A percentile compares a stretch with the other conserved stretches of the same genome.
Evolutionary conservation across 2,113 vertebrate species (phyloP).

Genomic region (Cynoglossus semilaevis): DNA sequence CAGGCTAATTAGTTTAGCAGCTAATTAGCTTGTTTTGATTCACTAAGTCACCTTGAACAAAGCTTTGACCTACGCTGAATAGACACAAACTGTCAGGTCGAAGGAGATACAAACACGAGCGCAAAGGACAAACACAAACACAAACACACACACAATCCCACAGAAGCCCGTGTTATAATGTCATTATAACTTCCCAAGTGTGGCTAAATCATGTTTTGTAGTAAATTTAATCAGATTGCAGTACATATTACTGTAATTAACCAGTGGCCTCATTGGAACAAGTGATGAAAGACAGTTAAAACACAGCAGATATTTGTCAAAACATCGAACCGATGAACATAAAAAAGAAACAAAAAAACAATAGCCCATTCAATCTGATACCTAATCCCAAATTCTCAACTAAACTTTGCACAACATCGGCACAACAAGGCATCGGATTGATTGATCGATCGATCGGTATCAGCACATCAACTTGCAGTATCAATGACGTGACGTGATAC

Average conservation of each 20-base stretch:
- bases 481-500: too few species aligned
- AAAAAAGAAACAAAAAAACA: too few species aligned
- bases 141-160: not conserved
- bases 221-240: slow-evolving; percentile 39
- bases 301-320: too few species aligned
- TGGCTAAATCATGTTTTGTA: slow-evolving; percentile 38
- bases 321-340: too few species aligned
- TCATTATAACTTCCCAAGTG: slow-evolving; percentile 26
- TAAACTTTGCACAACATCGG: too few species aligned
- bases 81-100: slow-evolving; percentile 32
- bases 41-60: slow-evolving; percentile 67
- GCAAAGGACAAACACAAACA: not conserved
- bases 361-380: too few species aligned
- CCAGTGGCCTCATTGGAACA: slow-evolving; percentile 34
- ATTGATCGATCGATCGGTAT: too few species aligned
- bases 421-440: too few species aligned
- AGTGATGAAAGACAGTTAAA: slow-evolving; percentile 31
- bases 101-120: slow-evolving; percentile 25
- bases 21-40: slow-evolving; percentile 70
- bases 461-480: too few species aligned
- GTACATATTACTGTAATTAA: slow-evolving; percentile 37
- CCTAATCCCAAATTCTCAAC: too few species aligned
- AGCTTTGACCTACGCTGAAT: slow-evolving; percentile 46
- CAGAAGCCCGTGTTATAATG: slow-evolving; percentile 36
- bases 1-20: slow-evolving; percentile 65